Evolutionary conservation across 2,888 invertebrate genomes (phyloP), one percentile per base, ranked within the genome.

Genomic region (Torymus aiolomorphi): DNA sequence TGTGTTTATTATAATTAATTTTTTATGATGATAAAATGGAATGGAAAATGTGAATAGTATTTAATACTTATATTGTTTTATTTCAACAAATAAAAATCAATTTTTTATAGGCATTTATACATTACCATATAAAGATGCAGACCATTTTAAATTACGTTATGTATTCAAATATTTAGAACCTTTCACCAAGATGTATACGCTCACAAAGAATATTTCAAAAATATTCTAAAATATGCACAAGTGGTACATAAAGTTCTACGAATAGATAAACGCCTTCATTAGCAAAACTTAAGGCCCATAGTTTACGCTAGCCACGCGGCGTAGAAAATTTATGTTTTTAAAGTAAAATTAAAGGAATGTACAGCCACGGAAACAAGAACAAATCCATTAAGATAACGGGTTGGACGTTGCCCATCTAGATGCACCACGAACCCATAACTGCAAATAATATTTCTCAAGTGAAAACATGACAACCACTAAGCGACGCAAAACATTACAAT

Each of bases 261-360:
- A 24, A 51, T 31, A 24, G 11, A 62, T 72, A 72, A 72, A 72
- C 61, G 61, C 71, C 71, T 72, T 72, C 71, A 72, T 71, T 61
- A 71, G 71, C 49, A 42, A 31, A 61, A 71, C 16, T 51, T 20
- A 51, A 61, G 1, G 4, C 18, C 2, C 16, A 20, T 3, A 31
- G 70, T 59, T 70, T 49, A 59, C 71, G 51, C 71, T 49, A 18
- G 18, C 49, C 70, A 49, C 8, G 49, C 20, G 20, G 71, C 71
- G 71, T 31, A 11, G 24, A 5, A 49, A 71, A 71, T 71, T 71
- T 52, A 66, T 52, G 52, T 54, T 54, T 14, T 52, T 24, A 8
- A 51, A 52, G 51, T 49, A 52, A 52, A 71, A 71, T 61, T 71
- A 71, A 71, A 71, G 24, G 61, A 51, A 62, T 24, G 71, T 61